Base-by-base conservation (phyloP, 1,140 invertebrate genomes). In the Calosoma granatense region DNA sequence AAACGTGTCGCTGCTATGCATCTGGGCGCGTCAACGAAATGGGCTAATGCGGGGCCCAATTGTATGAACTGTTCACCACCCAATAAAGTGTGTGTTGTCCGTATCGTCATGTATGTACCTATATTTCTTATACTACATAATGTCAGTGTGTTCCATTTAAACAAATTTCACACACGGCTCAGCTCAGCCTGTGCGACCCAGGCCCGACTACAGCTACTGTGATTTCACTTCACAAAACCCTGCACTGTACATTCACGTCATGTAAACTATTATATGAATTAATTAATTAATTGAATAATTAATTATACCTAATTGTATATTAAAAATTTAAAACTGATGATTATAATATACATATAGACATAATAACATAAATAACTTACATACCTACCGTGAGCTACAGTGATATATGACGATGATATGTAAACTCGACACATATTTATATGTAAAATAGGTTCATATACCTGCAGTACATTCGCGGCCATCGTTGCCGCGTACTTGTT, bases 201-300 rank as follows among this genome's bases (percentile, higher is more conserved):
- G 61, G 60, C 58, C 60, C 65, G 61, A 64, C 65, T 63, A 60
- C 66, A 67, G 68, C 67, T 65, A 66, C 65, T 69, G 70, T 70
- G 69, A 69, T 69, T 64, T 66, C 65, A 65, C 41, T 12, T 69
- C 70, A 70, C 67, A 70, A 47, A 17, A 47, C 41, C 61, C 65
- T 70, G 70, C 70, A 72, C 70, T 72, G 70, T 72, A 72, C 68
- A 72, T 72, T 70, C 69, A 72, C 68, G 68, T 47, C 41, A 47
- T 47, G 17, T 47, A 30, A 30, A 30, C 26, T 30, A 30, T 30
- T 30, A 30, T 47, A 47, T 47, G 4, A 47, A 47, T 47, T 47
- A 12, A 47, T 47, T 47, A 47, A 30, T 47, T 47, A 4, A 11
- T 47, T 17, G 41, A 47, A 12, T 47, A 17, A 47, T 47, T 47